Evolutionary conservation across 2,888 invertebrate species (phyloP), one percentile per base, ranked within the genome.

Genomic region (Caenorhabditis sulstoni): DNA sequence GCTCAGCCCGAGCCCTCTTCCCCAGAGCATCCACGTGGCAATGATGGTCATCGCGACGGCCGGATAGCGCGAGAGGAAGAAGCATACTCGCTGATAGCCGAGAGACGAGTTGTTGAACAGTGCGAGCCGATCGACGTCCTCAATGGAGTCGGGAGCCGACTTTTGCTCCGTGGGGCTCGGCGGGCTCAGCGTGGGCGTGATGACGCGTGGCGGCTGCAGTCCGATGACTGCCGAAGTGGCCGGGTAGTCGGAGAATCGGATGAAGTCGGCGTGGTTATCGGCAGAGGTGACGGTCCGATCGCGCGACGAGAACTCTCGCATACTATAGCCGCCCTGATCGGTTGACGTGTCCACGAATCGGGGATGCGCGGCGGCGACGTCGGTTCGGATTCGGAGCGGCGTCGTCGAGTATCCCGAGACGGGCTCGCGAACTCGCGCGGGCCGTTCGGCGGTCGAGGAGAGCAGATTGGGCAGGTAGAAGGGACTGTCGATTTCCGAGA

Each of bases 1-100:
- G 4, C 7, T 58, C 68, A 74, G 41, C 16, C 74, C 70, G 35
- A 79, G 20, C 49, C 79, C 79, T 12, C 79, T 55, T 59, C 81
- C 79, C 79, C 81, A 81, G 16, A 81, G 16, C 71, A 81, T 73
- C 79, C 81, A 79, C 18, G 76, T 79, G 39, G 73, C 52, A 37
- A 79, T 71, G 20, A 79, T 64, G 7, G 74, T 70, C 70, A 81
- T 58, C 8, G 76, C 81, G 41, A 76, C 53, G 0, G 76, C 79
- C 35, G 79, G 79, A 52, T 76, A 71, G 22, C 65, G 64, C 0
- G 67, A 73, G 11, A 79, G 45, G 9, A 73, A 35, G 23, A 44
- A 81, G 20, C 67, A 78, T 11, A 77, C 35, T 9, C 81, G 39
- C 16, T 81, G 79, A 50, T 76, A 76, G 44, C 71, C 76, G 18